Evolutionary conservation across 2,888 invertebrate species (phyloP).

Genomic region (Epinotia ramella): DNA sequence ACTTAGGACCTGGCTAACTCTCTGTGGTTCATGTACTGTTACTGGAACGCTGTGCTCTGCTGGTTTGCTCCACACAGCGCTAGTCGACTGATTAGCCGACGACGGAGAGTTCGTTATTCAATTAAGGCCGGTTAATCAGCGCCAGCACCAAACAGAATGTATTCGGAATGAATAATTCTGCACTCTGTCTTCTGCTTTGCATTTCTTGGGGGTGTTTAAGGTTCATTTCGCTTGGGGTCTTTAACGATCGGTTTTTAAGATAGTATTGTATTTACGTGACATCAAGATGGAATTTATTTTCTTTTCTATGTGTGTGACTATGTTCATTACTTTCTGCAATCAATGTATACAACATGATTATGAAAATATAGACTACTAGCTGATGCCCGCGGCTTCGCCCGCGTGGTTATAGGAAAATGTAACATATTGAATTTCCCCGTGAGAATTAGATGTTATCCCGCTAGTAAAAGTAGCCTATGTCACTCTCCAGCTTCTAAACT

Average conservation of each 20-base stretch:
- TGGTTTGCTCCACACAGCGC: slow-evolving; percentile 50
- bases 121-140: slow-evolving; percentile 80
- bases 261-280: background rate
- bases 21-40: too few species aligned
- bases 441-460: too few species aligned
- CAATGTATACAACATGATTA: too few species aligned
- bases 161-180: slow-evolving; percentile 70
- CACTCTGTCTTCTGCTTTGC: slow-evolving; percentile 31
- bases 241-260: background rate
- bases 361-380: too few species aligned
- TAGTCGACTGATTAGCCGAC: slow-evolving; percentile 75
- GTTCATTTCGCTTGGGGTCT: background rate
- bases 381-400: too few species aligned
- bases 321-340: too few species aligned
- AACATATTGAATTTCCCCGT: too few species aligned
- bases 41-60: slow-evolving; percentile 11
- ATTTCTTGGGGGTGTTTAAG: slow-evolving; percentile 30
- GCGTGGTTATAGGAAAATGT: too few species aligned
- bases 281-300: background rate
- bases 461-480: too few species aligned
- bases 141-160: slow-evolving; percentile 73
- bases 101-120: slow-evolving; percentile 79
- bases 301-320: background rate
- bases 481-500: too few species aligned
- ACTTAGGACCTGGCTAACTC: too few species aligned